Evolutionary conservation across 2,113 vertebrate species (phyloP).

Genomic region (Halichoerus grypus): DNA sequence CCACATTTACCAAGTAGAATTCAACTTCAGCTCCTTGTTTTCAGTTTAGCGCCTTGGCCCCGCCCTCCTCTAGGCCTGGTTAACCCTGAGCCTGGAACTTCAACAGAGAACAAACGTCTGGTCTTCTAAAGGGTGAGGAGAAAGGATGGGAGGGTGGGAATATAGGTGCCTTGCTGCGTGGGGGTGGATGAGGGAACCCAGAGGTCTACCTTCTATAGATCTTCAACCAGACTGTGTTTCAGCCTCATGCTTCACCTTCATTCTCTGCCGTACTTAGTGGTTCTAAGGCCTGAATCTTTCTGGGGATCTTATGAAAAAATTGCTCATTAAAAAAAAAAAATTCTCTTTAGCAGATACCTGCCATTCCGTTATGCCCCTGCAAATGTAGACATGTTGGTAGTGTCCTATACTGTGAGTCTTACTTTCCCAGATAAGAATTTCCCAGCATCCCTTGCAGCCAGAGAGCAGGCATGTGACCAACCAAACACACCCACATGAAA

Average conservation of each 20-base stretch:
- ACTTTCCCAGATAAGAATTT: background rate
- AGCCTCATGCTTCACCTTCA: background rate
- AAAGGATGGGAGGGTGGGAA: background rate
- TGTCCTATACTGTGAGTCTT: background rate
- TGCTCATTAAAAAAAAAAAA: background rate
- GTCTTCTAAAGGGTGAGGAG: background rate
- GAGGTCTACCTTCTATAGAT: background rate
- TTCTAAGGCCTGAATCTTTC: background rate
- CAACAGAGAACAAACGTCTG: background rate
- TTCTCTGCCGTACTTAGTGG: background rate
- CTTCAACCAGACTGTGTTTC: background rate
- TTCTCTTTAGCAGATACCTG: background rate
- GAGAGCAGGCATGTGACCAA: background rate
- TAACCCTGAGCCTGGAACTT: background rate
- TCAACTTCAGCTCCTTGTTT: background rate
- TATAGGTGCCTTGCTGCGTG: background rate
- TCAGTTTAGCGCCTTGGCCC: background rate
- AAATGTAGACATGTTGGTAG: background rate
- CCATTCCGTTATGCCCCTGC: background rate
- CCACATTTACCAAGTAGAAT: background rate
- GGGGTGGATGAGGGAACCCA: background rate
- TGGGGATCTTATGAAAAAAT: background rate
- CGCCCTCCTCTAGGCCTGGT: background rate
- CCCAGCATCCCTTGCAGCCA: background rate
- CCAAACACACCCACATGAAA: background rate